These are phyloP conservation scores for Enteromius paludinosus DNA, from an alignment of 2,797 vertebrate genomes.

Conservation along the genomic window DNA sequence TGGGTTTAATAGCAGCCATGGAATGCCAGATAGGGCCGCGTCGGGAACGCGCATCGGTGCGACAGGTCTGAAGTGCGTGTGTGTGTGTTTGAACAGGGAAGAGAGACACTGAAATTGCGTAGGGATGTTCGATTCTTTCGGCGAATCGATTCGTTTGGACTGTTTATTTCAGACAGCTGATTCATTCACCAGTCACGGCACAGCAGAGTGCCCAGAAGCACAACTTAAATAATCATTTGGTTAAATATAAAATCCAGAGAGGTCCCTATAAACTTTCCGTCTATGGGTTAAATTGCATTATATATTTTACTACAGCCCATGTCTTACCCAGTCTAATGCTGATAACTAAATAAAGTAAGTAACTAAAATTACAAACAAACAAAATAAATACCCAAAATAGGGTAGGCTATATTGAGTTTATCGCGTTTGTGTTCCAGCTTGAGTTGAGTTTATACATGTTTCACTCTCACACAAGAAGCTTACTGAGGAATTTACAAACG, in stretches of 20 bases:
- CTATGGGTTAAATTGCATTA: background rate
- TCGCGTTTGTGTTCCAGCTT: background rate
- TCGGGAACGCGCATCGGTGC: conserved; percentile 71
- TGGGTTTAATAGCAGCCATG: conserved; percentile 69
- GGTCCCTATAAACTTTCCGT: background rate
- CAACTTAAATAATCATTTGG: too few species aligned
- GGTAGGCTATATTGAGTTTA: background rate
- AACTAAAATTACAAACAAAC: background rate
- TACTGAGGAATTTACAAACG: background rate
- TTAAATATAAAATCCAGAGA: background rate
- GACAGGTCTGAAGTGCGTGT: conserved; percentile 67
- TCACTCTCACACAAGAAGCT: background rate
- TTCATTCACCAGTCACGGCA: background rate
- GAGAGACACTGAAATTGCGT: conserved; percentile 65
- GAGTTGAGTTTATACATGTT: background rate
- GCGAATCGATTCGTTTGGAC: conserved; percentile 20
- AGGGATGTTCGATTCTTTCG: conserved; percentile 39
- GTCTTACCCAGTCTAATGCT: background rate
- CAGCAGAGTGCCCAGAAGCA: background rate
- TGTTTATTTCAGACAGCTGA: background rate
- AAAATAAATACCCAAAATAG: background rate
- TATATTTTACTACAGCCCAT: background rate
- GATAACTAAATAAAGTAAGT: background rate
- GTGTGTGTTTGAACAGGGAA: conserved; percentile 64
- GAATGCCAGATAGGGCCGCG: conserved; percentile 73